Base-by-base conservation (phyloP, 2,113 vertebrate genomes). In the Dascyllus trimaculatus region DNA sequence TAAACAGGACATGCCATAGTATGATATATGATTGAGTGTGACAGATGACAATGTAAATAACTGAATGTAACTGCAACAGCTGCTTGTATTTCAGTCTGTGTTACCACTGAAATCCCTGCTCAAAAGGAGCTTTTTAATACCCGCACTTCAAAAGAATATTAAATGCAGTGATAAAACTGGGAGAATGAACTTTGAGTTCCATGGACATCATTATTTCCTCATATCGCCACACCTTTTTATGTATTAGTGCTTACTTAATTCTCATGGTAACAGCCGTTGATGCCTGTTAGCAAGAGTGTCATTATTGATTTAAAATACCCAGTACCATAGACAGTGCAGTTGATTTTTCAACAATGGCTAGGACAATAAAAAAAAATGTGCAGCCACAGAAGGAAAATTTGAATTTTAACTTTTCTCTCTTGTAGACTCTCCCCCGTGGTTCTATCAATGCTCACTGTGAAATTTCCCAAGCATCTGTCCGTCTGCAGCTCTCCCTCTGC, bases 371-470 rank as follows among this genome's bases (percentile, higher is more conserved):
- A n/a, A 32, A 2, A 54, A 56, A 13, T 25, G 29, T 35, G 61
- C 19, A 61, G 40, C 40, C 11, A 4, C 2, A 43, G 40, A 43
- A 13, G 40, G 40, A 43, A 43, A 43, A 38, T 71, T 7, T 22
- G 57, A 53, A 46, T 46, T 46, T 15, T 29, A 58, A 40, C 14
- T 65, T 70, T 49, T 26, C 10, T 14, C 51, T 7, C n/a, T 52
- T 29, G 24, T 38, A n/a, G 51, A 72, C 46, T 48, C 52, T 59
- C 5, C 29, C 35, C 1, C 2, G 49, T 69, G 49, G 5, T 29
- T 68, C 52, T 43, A 13, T 78, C 59, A 70, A 57, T 77, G 83
- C 72, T 85, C 67, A 48, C 51, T 51, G 25, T 71, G 45, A 63
- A 52, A 54, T 57, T 74, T 53, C 60, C 75, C 64, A 53, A 72